Percentiles rank a stretch among this genome's conserved stretches.
phyloP scores from a whole-genome alignment of 2,888 invertebrate species.

The Nysson spinosus region DNA sequence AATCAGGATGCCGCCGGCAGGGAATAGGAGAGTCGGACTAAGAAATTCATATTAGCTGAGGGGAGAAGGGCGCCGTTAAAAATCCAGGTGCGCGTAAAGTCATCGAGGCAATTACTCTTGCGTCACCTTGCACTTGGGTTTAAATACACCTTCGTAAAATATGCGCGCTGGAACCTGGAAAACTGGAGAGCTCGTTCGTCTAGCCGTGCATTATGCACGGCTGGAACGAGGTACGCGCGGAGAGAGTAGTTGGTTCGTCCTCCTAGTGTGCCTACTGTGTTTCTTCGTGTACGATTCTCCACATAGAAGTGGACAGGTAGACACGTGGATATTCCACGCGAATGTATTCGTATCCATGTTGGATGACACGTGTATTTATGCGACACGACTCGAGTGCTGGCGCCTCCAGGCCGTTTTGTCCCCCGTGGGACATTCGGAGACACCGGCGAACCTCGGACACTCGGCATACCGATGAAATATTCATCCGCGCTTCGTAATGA shows the following conservation, averaged over 20 bases:
- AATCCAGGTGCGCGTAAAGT: too few species aligned
- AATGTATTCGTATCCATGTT: conserved; percentile 10
- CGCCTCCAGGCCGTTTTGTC: conserved; percentile 44
- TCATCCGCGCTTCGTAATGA: conserved; percentile 40
- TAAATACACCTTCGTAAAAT: conserved; percentile 14
- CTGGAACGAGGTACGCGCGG: conserved; percentile 21
- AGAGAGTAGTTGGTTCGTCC: conserved; percentile 15
- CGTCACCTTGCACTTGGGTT: conserved; percentile 28
- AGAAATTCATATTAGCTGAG: too few species aligned
- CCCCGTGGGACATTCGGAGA: conserved; percentile 36
- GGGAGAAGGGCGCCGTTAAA: background rate
- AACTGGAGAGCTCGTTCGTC: conserved; percentile 32
- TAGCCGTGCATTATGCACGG: conserved; percentile 34
- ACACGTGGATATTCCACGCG: background rate
- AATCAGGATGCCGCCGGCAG: too few species aligned
- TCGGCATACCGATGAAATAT: conserved; percentile 41
- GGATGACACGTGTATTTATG: conserved; percentile 56
- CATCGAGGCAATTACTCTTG: conserved; percentile 1
- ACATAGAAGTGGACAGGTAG: background rate
- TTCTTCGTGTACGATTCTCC: conserved; percentile 2
- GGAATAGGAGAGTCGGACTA: too few species aligned
- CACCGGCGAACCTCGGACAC: conserved; percentile 21
- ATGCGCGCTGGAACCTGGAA: conserved; percentile 4
- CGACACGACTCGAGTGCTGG: conserved; percentile 51
- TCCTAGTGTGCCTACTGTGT: background rate